Base-by-base conservation (phyloP, 2,888 invertebrate species). In the Euphydryas editha region DNA sequence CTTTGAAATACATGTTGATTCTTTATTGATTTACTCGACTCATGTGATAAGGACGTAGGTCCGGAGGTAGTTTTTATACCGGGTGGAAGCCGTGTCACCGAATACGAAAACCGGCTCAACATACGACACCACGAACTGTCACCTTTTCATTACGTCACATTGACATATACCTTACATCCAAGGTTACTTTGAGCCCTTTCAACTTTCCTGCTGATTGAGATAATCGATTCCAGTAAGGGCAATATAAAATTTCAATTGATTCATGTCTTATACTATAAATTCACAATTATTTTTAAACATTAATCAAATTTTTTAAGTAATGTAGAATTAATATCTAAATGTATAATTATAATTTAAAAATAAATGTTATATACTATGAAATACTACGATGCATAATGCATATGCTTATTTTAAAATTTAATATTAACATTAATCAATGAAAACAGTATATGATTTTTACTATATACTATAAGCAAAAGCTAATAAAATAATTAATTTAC, bases 21-120 rank as follows among this genome's bases (percentile, higher is more conserved):
- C 74, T 81, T 75, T 80, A 77, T 76, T 81, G 84, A 82, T 82
- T 78, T 80, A 74, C 79, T 78, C 82, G 78, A 78, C 81, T 81
- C 84, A 82, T 86, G 86, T 92, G 92, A 84, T 90, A 84, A 79
- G 76, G 81, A 79, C 74, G 76, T 77, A 70, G 73, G 77, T 75
- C 78, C 80, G 82, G 80, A 83, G 84, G 85, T 85, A 85, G 85
- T 86, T 92, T 92, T 90, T 92, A 92, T 92, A 92, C 84, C 73
- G 78, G 74, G 78, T 83, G 80, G 83, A 76, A 70, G 75, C 73
- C 78, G 75, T 83, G 91, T 84, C 84, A 90, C 81, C 83, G 81
- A 86, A 85, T 79, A 73, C 78, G 74, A 81, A 54, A 90, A 92
- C 92, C 91, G 90, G 90, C 87, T 78, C 77, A 75, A 82, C 85